These are phyloP conservation scores for Thymelicus sylvestris DNA, from an alignment of 2,888 invertebrate species.

Conservation along the genomic window DNA sequence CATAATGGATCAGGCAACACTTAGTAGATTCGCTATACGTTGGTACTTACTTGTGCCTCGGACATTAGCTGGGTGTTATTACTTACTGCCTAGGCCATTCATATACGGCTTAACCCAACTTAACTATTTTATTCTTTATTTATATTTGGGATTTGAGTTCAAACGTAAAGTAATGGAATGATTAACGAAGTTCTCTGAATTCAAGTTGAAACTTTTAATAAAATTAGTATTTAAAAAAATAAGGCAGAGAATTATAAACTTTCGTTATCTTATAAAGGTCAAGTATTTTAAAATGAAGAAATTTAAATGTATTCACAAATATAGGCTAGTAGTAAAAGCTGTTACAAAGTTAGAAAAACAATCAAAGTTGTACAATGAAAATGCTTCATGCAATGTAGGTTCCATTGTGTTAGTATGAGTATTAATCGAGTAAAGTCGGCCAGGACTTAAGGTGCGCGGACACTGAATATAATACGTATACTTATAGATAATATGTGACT, in stretches of 20 bases:
- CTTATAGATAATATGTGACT: too few species aligned
- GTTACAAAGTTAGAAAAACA: slow-evolving; percentile 58
- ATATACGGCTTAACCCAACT: not conserved
- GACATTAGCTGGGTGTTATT: slow-evolving; percentile 36
- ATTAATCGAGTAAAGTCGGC: slow-evolving; percentile 71
- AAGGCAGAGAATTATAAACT: too few species aligned
- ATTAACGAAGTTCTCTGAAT: too few species aligned
- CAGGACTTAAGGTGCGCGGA: slow-evolving; percentile 37
- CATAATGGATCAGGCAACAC: slow-evolving; percentile 80
- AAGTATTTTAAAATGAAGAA: not conserved
- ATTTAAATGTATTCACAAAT: not conserved
- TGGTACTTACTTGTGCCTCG: slow-evolving; percentile 36
- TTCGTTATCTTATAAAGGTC: not conserved
- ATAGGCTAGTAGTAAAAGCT: not conserved
- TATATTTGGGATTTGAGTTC: too few species aligned
- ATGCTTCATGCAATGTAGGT: slow-evolving; percentile 60
- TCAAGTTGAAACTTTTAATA: too few species aligned
- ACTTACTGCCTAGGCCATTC: slow-evolving; percentile 18
- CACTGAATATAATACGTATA: not conserved
- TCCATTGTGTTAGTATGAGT: slow-evolving; percentile 65
- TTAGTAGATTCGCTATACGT: slow-evolving; percentile 67
- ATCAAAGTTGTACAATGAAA: slow-evolving; percentile 77
- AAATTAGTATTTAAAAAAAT: too few species aligned
- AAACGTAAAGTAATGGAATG: too few species aligned
- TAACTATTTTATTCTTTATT: not conserved